Evolutionary conservation across 1,140 invertebrate genomes (phyloP), one percentile per base, ranked within the genome.

Genomic region (Thereuonema tuberculata): DNA sequence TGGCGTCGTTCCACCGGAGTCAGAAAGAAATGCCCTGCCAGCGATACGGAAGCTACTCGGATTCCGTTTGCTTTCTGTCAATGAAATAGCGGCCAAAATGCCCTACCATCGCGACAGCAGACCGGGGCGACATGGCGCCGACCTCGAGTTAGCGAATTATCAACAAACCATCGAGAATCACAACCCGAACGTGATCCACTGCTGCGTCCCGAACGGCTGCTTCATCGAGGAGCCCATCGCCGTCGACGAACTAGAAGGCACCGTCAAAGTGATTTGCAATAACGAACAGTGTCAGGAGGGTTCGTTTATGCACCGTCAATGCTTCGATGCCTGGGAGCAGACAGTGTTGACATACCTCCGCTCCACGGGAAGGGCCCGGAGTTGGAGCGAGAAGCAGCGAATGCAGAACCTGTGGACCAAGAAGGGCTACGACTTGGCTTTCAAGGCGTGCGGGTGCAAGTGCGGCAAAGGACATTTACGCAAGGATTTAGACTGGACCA

Each of bases 321-420:
- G 93, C 75, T 98, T 96, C 76, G 88, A 94, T 28, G 79, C 82
- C 54, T 97, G 91, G 89, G 92, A 97, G 74, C 82, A 86, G 70
- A 80, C 82, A 3, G 85, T 96, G 20, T 78, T 95, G 61, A 83
- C 84, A 31, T 93, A 89, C 69, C 78, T 96, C 49, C 89, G 92
- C 69, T 86, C 85, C 5, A 91, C 87, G 74, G 90, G 90, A 15
- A 76, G 92, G 20, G 91, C 91, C 1, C 80, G 92, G 20, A 89
- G 86, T 56, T 96, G 93, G 93, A 92, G 89, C 25, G 92, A 96
- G 71, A 80, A 90, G 50, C 92, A 97, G 73, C 80, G 92, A 20
- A 81, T 88, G 63, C 92, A 96, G 75, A 94, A 97, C 71, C 75
- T 98, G 58, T 98, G 93, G 93, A 95, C 92, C 43, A 95, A 96